phyloP scores from a whole-genome alignment of 2,888 invertebrate species.

The Coenonympha glycerion region DNA sequence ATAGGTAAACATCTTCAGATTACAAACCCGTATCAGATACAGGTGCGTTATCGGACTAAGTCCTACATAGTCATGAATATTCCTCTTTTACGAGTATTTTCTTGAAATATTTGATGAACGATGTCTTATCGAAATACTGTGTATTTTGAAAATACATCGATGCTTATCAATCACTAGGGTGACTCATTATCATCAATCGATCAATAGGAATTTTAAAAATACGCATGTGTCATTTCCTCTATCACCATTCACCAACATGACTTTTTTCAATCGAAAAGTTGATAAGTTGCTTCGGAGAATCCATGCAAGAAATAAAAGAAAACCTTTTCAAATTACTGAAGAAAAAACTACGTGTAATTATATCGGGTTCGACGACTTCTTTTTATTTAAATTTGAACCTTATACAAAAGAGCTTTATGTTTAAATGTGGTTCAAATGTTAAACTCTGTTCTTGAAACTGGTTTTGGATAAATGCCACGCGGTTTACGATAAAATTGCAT shows the following conservation, averaged over 20 bases:
- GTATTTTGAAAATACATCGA: too few species aligned
- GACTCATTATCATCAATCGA: too few species aligned
- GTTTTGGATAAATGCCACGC: conserved; percentile 5
- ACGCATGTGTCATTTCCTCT: too few species aligned
- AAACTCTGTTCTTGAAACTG: background rate
- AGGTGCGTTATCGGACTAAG: background rate
- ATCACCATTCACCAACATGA: background rate
- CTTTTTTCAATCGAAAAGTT: background rate
- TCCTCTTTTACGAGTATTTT: too few species aligned
- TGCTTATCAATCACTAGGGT: too few species aligned
- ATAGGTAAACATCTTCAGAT: background rate
- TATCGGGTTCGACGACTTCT: background rate
- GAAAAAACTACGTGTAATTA: background rate
- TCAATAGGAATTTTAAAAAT: too few species aligned
- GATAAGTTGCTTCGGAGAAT: background rate
- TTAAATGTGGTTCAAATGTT: background rate
- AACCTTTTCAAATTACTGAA: background rate
- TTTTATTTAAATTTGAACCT: background rate
- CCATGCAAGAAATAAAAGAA: background rate
- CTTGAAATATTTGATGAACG: too few species aligned
- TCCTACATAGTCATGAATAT: background rate
- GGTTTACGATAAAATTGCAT: conserved; percentile 6
- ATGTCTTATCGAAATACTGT: too few species aligned
- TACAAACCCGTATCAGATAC: background rate
- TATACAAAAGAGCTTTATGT: background rate